Evolutionary conservation across 2,113 vertebrate genomes (phyloP), one percentile per base, ranked within the genome.

Genomic region (Rallus limicola): DNA sequence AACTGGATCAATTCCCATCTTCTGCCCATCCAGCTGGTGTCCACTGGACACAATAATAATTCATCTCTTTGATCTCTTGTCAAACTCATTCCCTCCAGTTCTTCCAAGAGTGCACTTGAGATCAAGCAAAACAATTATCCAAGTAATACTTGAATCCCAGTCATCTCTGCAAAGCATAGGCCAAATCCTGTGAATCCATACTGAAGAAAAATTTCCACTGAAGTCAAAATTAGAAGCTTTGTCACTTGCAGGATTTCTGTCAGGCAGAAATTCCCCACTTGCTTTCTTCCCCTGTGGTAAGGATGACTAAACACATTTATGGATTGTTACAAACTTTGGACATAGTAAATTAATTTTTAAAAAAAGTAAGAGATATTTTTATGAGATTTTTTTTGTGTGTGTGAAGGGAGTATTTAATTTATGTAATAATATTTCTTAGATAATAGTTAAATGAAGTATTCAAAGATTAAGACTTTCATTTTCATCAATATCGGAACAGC

Each of bases 151-250:
- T 75, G 80, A 92, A 80, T 85, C 69, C 29, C 55, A 33, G 53
- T 72, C 70, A 79, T 44, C 34, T 64, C 38, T 68, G 42, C 65
- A 79, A 93, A 93, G 56, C 38, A 36, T 48, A 31, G 74, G 53
- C 65, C 65, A 93, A 86, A 79, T 87, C 29, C 29, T 46, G 38
- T 92, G 72, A 86, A 71, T 84, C 48, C 52, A 52, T 56, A 25
- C 56, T 53, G 69, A 79, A 48, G 56, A 62, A 93, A 60, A 92
- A 92, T 89, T 90, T 78, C 56, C 65, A 91, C 38, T 56, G 18
- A 50, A 84, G 69, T 92, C 3, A 82, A 89, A 96, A 86, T 91
- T 42, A 82, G 62, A 63, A 86, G 13, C 48, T 95, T 92, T 91
- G 14, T 86, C 38, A 79, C 36, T 86, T 72, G 50, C 53, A 87